Conservation (phyloP, 2,888 invertebrate genomes). For the Polietes domitor region DNA sequence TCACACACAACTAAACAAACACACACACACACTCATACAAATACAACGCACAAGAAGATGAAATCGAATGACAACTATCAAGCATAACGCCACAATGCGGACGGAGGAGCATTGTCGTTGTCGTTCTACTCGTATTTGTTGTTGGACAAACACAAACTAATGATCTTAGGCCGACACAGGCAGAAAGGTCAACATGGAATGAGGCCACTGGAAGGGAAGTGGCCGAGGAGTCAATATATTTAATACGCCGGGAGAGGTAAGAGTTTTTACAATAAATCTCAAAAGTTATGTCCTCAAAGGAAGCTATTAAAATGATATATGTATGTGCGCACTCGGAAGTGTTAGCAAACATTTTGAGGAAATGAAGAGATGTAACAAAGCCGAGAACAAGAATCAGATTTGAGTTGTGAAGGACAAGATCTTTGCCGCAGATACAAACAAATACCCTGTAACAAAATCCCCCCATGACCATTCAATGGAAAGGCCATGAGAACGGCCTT, state of each 20-base stretch:
- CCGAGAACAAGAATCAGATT: background rate
- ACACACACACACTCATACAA: background rate
- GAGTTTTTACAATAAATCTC: conserved; percentile 9
- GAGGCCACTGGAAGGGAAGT: background rate
- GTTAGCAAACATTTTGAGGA: background rate
- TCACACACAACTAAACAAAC: background rate
- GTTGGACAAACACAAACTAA: conserved; percentile 31
- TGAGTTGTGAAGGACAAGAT: too few relatives aligned
- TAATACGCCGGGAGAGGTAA: background rate
- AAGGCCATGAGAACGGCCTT: too few relatives aligned
- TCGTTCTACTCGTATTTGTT: background rate
- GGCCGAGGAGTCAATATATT: conserved; percentile 1
- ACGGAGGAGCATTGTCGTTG: background rate
- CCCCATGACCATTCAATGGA: too few relatives aligned
- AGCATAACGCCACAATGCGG: background rate
- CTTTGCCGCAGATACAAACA: too few relatives aligned
- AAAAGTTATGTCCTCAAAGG: conserved; percentile 16
- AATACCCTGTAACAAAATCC: too few relatives aligned
- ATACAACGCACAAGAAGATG: background rate
- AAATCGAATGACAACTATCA: conserved; percentile 24
- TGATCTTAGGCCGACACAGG: conserved; percentile 1
- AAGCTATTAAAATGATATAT: conserved; percentile 38
- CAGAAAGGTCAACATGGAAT: background rate
- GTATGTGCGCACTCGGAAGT: conserved; percentile 7
- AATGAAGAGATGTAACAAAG: background rate